Evolutionary conservation across 2,797 vertebrate species (phyloP).

Genomic region (Dryobates pubescens): DNA sequence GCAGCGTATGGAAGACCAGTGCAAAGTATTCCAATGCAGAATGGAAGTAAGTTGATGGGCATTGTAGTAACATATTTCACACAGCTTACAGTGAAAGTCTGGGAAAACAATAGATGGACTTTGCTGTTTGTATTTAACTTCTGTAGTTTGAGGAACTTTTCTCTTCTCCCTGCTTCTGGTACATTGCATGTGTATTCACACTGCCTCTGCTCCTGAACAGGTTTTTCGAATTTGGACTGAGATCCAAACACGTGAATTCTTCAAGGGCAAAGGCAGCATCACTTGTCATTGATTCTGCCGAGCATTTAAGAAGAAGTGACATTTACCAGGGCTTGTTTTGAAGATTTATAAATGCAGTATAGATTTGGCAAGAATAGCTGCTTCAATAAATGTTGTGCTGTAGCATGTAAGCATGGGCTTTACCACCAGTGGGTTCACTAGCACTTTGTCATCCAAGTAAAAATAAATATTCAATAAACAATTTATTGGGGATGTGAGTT

Average conservation of each 20-base stretch:
- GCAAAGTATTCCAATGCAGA: not conserved
- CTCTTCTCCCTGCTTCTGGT: not conserved
- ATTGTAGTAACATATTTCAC: not conserved
- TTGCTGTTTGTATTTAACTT: not conserved
- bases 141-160: not conserved
- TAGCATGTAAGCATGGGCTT: constrained; percentile 54
- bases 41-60: not conserved
- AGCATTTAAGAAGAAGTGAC: constrained; percentile 73
- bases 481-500: constrained; percentile 64
- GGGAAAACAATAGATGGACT: not conserved
- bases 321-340: constrained; percentile 71
- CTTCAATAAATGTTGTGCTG: constrained; percentile 67
- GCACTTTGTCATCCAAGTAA: constrained; percentile 56
- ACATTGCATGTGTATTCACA: not conserved
- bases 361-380: constrained; percentile 67
- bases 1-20: not conserved
- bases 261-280: constrained; percentile 62
- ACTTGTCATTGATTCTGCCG: constrained; percentile 62
- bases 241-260: constrained; percentile 22
- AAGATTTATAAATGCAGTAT: constrained; percentile 70
- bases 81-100: not conserved
- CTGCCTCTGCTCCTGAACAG: not conserved
- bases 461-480: constrained; percentile 71
- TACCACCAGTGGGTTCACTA: constrained; percentile 13
- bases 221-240: constrained; percentile 30